Evolutionary conservation across 53 echinoderm and acorn worm genomes (phyloP).

Genomic region (Holothuria leucospilota): DNA sequence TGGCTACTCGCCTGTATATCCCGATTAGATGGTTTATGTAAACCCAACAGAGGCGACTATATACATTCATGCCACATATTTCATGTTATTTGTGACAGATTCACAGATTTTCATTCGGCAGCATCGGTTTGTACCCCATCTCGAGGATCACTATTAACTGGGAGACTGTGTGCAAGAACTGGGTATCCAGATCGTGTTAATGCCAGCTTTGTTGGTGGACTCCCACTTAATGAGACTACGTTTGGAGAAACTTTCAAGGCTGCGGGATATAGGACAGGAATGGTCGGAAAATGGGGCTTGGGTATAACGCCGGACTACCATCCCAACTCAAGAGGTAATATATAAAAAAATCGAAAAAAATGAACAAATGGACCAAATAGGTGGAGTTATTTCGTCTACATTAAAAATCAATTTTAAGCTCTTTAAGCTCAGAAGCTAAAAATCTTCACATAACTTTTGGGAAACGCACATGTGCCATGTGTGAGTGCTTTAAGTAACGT

Average conservation of each 20-base stretch:
- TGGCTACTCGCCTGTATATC: no score
- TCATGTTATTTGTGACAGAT: constrained; percentile 39
- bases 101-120: constrained; percentile 76
- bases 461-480: no score
- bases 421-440: no score
- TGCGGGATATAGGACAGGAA: constrained; percentile 73
- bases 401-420: no score
- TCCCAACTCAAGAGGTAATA: constrained; percentile 64
- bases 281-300: constrained; percentile 82
- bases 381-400: no score
- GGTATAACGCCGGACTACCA: constrained; percentile 55
- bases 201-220: constrained; percentile 46
- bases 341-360: neutral
- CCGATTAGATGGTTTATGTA: no score
- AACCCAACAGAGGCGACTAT: no score
- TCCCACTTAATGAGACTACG: constrained; percentile 77
- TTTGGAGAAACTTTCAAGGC: constrained; percentile 77
- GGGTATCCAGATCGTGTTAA: constrained; percentile 55
- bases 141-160: constrained; percentile 70
- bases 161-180: constrained; percentile 67
- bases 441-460: no score
- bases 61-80: no score
- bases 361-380: no score
- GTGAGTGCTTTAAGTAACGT: no score
- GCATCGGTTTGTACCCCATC: constrained; percentile 82